These are phyloP conservation scores for Thalassoma bifasciatum DNA, from an alignment of 2,113 vertebrate genomes.

Conservation along the genomic window DNA sequence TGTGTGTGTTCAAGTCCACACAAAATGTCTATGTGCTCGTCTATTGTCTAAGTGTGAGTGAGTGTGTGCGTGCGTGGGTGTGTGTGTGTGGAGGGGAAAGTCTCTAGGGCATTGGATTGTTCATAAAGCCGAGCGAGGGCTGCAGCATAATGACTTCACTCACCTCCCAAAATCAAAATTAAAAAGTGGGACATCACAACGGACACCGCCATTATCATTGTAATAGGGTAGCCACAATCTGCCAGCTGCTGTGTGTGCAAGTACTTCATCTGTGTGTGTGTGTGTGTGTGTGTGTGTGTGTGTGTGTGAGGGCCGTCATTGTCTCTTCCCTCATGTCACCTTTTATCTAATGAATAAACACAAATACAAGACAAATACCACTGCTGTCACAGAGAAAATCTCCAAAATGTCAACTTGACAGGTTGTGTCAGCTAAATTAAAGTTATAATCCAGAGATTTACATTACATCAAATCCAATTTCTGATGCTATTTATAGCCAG, in stretches of 20 bases:
- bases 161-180: slow-evolving; percentile 58
- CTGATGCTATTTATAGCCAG: slow-evolving; percentile 1
- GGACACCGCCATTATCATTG: slow-evolving; percentile 58
- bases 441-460: slow-evolving; percentile 39
- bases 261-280: slow-evolving; percentile 4
- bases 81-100: slow-evolving; percentile 12
- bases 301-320: slow-evolving; percentile 25
- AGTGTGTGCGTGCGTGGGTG: neutral
- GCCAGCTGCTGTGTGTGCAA: slow-evolving; percentile 55
- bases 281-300: slow-evolving; percentile 21
- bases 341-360: slow-evolving; percentile 53
- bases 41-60: slow-evolving; percentile 28
- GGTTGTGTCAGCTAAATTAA: slow-evolving; percentile 14
- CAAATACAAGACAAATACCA: slow-evolving; percentile 51
- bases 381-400: slow-evolving; percentile 41
- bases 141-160: slow-evolving; percentile 47
- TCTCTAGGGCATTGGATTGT: slow-evolving; percentile 48
- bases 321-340: slow-evolving; percentile 25
- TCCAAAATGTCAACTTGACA: slow-evolving; percentile 46
- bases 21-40: slow-evolving; percentile 35
- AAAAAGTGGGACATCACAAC: slow-evolving; percentile 56
- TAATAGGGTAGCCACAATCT: slow-evolving; percentile 56
- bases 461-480: slow-evolving; percentile 12
- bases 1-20: slow-evolving; percentile 42
- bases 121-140: slow-evolving; percentile 56